These are phyloP conservation scores for Gymnoscelis rufifasciata DNA, from an alignment of 2,888 invertebrate genomes.

Conservation along the genomic window DNA sequence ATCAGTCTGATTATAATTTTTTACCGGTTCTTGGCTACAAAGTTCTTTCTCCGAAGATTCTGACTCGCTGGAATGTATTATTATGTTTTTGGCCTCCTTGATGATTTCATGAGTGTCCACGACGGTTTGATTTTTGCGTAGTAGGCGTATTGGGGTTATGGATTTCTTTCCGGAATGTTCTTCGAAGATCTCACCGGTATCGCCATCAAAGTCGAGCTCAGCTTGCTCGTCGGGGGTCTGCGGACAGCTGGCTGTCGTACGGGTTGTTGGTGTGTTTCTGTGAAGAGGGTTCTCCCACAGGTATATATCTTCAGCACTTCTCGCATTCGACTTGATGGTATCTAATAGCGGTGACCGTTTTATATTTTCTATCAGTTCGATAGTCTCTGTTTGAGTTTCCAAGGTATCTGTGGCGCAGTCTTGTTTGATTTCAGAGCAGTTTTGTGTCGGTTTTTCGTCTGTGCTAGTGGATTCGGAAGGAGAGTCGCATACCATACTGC, in stretches of 20 bases:
- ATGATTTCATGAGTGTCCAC: constrained; percentile 53
- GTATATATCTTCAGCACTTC: constrained; percentile 84
- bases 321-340: constrained; percentile 59
- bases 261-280: constrained; percentile 68
- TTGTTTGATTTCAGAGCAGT: constrained; percentile 45
- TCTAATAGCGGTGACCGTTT: constrained; percentile 62
- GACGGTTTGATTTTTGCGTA: constrained; percentile 65
- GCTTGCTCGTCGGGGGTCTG: constrained; percentile 86
- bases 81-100: constrained; percentile 45
- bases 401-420: constrained; percentile 39
- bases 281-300: constrained; percentile 90
- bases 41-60: constrained; percentile 62
- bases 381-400: constrained; percentile 41
- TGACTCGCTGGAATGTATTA: constrained; percentile 60
- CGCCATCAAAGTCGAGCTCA: constrained; percentile 83
- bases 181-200: constrained; percentile 79
- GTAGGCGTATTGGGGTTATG: constrained; percentile 82
- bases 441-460: constrained; percentile 57
- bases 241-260: constrained; percentile 69
- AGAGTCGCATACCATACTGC: constrained; percentile 63
- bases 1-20: constrained; percentile 38
- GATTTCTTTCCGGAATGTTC: constrained; percentile 83
- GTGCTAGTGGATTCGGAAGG: constrained; percentile 67
- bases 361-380: constrained; percentile 43
- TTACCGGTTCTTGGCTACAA: constrained; percentile 33